Evolutionary conservation across 2,888 invertebrate species (phyloP), one percentile per base, ranked within the genome.

Genomic region (Adelognathus sp.): DNA sequence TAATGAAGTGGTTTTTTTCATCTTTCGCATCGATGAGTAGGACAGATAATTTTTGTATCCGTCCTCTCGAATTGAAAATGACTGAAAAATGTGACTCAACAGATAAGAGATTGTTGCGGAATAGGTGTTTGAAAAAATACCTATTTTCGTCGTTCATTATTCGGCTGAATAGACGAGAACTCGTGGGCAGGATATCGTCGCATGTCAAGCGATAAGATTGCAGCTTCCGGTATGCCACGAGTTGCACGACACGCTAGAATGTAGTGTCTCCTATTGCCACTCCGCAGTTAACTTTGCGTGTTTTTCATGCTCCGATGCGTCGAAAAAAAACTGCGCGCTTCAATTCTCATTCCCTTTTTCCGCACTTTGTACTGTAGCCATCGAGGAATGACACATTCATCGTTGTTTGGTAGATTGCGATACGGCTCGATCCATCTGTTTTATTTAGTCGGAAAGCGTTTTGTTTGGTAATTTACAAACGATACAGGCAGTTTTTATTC

Each of bases 201-300:
- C 83, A 78, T 82, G 83, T 78, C 70, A 67, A 73, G 76, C 75
- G 87, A 87, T 84, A 86, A 87, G 86, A 87, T 86, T 85, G 84
- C 84, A 87, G 83, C 85, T 86, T 88, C 86, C 86, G 84, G 85
- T 79, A 41, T 6, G 64, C 44, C 50, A 14, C 63, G 46, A 52
- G 64, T 14, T 21, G 50, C 39, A 63, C 72, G 75, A 72, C 52
- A 61, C 18, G 64, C 56, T 54, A 31, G 41, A 54, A 70, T 71
- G 66, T 71, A 76, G 69, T 76, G 71, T 74, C 69, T 71, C 58
- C 63, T 44, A 71, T 74, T 79, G 52, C 73, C 61, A 54, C 31
- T 76, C 70, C 11, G 18, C 54, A 36, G 31, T 66, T 33, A 11
- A 58, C 7, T 54, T 64, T 29, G 52, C 64, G 71, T 66, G 41